These are phyloP conservation scores for Ganaspis brasiliensis DNA, from an alignment of 2,888 invertebrate species.

Conservation along the genomic window DNA sequence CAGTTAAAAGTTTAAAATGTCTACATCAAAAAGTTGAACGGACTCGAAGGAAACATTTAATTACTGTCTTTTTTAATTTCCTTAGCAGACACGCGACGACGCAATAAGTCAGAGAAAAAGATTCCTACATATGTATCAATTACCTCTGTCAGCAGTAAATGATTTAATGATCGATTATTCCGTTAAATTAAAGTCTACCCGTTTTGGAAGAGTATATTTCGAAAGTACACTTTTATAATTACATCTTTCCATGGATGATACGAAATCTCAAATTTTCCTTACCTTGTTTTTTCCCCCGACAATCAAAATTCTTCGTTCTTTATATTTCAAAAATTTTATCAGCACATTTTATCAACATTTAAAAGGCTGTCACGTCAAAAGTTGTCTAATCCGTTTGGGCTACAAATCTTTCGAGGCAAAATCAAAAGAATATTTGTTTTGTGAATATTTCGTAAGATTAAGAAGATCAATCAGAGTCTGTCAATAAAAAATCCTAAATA, in stretches of 20 bases:
- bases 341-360: too few species aligned
- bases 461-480: too few species aligned
- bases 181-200: constrained; percentile 20
- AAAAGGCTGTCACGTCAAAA: too few species aligned
- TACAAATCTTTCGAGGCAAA: too few species aligned
- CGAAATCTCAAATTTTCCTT: not conserved
- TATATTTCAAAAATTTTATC: too few species aligned
- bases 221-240: constrained; percentile 37
- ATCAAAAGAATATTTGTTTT: too few species aligned
- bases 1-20: constrained; percentile 7
- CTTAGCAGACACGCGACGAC: not conserved
- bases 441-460: too few species aligned
- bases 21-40: constrained; percentile 11
- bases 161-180: constrained; percentile 40
- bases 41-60: constrained; percentile 5
- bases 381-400: too few species aligned
- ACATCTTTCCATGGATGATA: not conserved
- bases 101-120: constrained; percentile 14
- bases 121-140: constrained; percentile 30
- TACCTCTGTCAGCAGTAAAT: constrained; percentile 22
- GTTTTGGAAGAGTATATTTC: constrained; percentile 7
- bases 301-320: too few species aligned
- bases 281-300: not conserved
- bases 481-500: too few species aligned
- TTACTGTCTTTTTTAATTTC: constrained; percentile 34